phyloP scores from a whole-genome alignment of 2,888 invertebrate genomes.

The Glyphotaelius pellucidus region DNA sequence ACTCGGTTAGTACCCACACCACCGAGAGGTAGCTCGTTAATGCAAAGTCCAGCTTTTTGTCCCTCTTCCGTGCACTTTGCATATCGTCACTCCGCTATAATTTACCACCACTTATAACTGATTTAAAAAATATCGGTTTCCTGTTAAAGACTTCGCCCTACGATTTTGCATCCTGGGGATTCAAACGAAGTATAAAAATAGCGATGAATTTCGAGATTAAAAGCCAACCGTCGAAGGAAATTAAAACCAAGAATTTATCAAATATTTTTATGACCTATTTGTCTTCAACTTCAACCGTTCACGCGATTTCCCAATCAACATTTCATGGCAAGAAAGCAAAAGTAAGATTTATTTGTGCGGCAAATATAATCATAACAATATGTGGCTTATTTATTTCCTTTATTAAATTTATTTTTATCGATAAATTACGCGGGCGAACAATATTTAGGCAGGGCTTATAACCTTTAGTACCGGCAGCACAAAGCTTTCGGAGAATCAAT shows the following conservation, averaged over 20 bases:
- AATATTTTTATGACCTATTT: constrained; percentile 28
- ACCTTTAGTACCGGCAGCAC: background rate
- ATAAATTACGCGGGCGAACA: background rate
- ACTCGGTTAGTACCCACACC: constrained; percentile 13
- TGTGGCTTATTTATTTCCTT: background rate
- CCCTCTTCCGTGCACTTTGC: constrained; percentile 25
- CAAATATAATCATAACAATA: background rate
- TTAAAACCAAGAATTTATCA: background rate
- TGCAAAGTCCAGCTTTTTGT: constrained; percentile 25
- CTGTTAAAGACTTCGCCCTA: background rate
- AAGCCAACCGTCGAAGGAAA: background rate
- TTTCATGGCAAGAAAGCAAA: background rate
- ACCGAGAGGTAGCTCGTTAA: background rate
- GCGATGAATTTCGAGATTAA: background rate
- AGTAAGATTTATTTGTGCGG: background rate
- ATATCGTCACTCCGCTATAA: constrained; percentile 38
- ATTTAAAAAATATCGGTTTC: background rate
- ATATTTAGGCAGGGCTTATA: background rate
- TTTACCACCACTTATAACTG: background rate
- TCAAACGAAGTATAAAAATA: background rate
- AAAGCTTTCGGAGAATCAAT: constrained; percentile 23
- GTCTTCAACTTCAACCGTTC: background rate
- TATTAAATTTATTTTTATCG: background rate
- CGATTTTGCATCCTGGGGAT: background rate
- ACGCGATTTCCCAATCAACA: background rate